Evolutionary conservation across 2,888 invertebrate species (phyloP).

Genomic region (Lymantria monacha): DNA sequence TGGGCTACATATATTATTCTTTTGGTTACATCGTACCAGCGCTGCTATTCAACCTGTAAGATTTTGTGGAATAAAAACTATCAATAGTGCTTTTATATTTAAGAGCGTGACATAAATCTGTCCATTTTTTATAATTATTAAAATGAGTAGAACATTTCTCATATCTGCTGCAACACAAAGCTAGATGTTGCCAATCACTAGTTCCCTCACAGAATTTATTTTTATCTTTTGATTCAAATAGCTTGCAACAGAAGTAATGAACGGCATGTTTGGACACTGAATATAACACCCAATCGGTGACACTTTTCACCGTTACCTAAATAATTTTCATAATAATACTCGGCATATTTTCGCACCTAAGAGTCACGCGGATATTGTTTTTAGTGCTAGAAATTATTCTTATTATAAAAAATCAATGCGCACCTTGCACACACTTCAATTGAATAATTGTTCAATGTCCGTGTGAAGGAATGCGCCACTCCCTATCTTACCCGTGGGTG

Average conservation of each 20-base stretch:
- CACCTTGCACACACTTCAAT: no score
- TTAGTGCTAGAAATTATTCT: no score
- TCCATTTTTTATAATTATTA: conserved; percentile 15
- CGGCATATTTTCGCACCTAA: conserved; percentile 12
- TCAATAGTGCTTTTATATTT: conserved; percentile 10
- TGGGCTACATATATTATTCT: conserved; percentile 18
- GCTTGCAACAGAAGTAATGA: no score
- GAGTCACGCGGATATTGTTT: no score
- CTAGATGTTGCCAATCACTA: no score
- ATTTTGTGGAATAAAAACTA: conserved; percentile 6
- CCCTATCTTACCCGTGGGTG: no score
- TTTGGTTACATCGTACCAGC: conserved; percentile 14
- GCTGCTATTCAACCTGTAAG: conserved; percentile 17
- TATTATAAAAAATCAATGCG: no score
- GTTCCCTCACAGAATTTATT: conserved; percentile 1
- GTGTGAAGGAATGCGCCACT: no score
- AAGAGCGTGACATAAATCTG: no score
- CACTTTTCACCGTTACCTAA: conserved; percentile 9
- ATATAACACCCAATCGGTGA: no score
- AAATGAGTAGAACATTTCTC: conserved; percentile 14
- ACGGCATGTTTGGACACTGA: no score
- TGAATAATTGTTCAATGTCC: no score
- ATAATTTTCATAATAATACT: conserved; percentile 19
- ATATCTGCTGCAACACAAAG: conserved; percentile 15
- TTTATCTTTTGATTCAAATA: not conserved